phyloP scores from a whole-genome alignment of 2,888 invertebrate species.

The Bembecia ichneumoniformis region DNA sequence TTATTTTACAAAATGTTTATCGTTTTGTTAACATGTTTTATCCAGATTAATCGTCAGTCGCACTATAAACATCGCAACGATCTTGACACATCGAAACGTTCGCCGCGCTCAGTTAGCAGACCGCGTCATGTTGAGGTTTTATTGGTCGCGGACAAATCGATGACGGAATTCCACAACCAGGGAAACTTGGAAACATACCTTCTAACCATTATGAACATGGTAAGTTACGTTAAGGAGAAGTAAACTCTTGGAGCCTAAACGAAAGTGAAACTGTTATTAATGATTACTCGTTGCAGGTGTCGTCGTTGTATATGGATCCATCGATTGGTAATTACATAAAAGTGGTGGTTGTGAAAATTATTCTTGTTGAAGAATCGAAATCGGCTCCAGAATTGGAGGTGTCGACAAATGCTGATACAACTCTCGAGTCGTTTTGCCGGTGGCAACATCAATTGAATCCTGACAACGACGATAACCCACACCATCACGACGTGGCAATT shows the following conservation, averaged over 20 bases:
- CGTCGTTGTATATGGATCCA: slow-evolving; percentile 87
- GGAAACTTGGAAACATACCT: slow-evolving; percentile 89
- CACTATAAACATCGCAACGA: slow-evolving; percentile 29
- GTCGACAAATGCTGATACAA: slow-evolving; percentile 85
- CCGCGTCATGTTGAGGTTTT: slow-evolving; percentile 87
- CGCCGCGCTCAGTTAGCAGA: slow-evolving; percentile 79
- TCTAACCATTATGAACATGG: slow-evolving; percentile 95
- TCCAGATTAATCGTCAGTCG: slow-evolving; percentile 35
- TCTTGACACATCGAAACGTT: slow-evolving; percentile 24
- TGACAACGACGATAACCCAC: slow-evolving; percentile 82
- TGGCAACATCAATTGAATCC: slow-evolving; percentile 87
- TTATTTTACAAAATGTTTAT: not conserved
- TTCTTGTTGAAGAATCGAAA: slow-evolving; percentile 79
- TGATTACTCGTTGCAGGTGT: slow-evolving; percentile 58
- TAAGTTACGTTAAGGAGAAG: slow-evolving; percentile 27
- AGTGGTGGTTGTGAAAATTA: slow-evolving; percentile 89
- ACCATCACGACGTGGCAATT: slow-evolving; percentile 92
- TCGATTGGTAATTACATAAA: slow-evolving; percentile 92
- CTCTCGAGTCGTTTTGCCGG: slow-evolving; percentile 87
- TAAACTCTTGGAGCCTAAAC: not conserved
- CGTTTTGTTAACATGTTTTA: slow-evolving; percentile 2
- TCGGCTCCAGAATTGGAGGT: slow-evolving; percentile 78
- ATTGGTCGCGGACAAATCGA: slow-evolving; percentile 88
- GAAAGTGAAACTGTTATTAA: not conserved
- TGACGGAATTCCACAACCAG: slow-evolving; percentile 89